Base-by-base conservation (phyloP, 2,888 invertebrate species). In the Cheilosia urbana region DNA sequence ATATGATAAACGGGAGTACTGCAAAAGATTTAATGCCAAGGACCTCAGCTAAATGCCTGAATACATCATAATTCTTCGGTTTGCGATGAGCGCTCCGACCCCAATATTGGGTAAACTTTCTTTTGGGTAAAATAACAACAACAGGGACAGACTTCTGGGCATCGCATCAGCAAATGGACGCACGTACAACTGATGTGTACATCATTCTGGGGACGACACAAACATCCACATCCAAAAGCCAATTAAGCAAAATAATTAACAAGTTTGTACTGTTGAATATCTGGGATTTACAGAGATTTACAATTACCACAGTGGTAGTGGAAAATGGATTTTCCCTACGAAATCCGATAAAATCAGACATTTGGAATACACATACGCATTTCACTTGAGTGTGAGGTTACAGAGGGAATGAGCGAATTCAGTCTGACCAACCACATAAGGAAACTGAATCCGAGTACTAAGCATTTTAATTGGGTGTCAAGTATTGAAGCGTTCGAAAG, bases 391-490 rank as follows among this genome's bases (percentile, higher is more conserved):
- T 76, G 76, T 69, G 57, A 69, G 47, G 34, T 60, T 77, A 37
- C 13, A 27, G 57, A 30, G 57, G 51, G 51, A 58, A 51, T 55
- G 49, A 58, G 58, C 65, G 75, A 58, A 66, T 27, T 76, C 17
- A 40, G 37, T 34, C 45, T 65, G 47, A 3, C 30, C 37, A 37
- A 19, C 40, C 53, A n/a, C 68, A 55, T 57, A 71, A 78, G 71
- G 71, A 63, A 72, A 71, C 63, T 57, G 47, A 37, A 49, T 7
- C 63, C 57, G 40, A 63, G 47, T 63, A 42, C 45, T 78, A 49
- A 78, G 53, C 63, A 65, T 71, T 78, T 78, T 78, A 78, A 78
- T 78, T 78, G 78, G 78, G 78, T 78, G 78, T 78, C 78, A 78
- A 78, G 71, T 78, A 62, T 63, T 78, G 62, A 49, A 37, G 47